Percentiles rank a stretch among this genome's conserved stretches.
Evolutionary conservation across 2,888 invertebrate genomes (phyloP).

Genomic region (Ochlodes sylvanus): DNA sequence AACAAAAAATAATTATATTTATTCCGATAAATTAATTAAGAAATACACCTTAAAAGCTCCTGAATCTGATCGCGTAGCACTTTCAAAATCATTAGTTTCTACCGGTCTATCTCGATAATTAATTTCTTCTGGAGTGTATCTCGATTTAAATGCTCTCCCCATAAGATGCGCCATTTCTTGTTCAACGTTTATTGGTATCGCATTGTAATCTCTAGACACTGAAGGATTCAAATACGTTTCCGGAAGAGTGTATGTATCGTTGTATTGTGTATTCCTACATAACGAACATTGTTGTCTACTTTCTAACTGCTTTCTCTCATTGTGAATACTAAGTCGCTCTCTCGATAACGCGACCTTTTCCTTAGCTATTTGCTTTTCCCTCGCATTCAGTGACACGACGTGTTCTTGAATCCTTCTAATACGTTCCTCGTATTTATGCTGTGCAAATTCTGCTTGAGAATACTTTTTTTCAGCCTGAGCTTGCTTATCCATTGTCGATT

Average conservation of each 20-base stretch:
- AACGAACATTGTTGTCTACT: conserved; percentile 71
- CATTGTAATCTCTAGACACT: conserved; percentile 64
- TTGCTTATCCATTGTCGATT: conserved; percentile 85
- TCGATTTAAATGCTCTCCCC: conserved; percentile 57
- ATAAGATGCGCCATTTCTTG: conserved; percentile 71
- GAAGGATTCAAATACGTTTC: conserved; percentile 60
- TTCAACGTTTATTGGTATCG: conserved; percentile 70
- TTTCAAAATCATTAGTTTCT: conserved; percentile 37
- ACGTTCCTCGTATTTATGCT: conserved; percentile 84
- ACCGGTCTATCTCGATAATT: conserved; percentile 41
- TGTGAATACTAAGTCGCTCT: conserved; percentile 84
- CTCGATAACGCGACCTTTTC: conserved; percentile 86
- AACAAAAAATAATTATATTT: background rate
- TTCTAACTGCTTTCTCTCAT: conserved; percentile 79
- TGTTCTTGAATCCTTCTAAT: conserved; percentile 85
- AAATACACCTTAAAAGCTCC: conserved; percentile 43
- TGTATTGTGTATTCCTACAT: conserved; percentile 67
- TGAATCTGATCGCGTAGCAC: conserved; percentile 35
- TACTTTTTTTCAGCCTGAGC: conserved; percentile 83
- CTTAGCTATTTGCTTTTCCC: conserved; percentile 86
- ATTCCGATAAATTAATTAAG: background rate
- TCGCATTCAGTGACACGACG: conserved; percentile 77
- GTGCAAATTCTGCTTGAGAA: conserved; percentile 81
- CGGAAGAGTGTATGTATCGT: conserved; percentile 55
- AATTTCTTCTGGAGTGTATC: conserved; percentile 53